Evolutionary conservation across 1,140 invertebrate species (phyloP).

Genomic region (Leguminivora glycinivorella): DNA sequence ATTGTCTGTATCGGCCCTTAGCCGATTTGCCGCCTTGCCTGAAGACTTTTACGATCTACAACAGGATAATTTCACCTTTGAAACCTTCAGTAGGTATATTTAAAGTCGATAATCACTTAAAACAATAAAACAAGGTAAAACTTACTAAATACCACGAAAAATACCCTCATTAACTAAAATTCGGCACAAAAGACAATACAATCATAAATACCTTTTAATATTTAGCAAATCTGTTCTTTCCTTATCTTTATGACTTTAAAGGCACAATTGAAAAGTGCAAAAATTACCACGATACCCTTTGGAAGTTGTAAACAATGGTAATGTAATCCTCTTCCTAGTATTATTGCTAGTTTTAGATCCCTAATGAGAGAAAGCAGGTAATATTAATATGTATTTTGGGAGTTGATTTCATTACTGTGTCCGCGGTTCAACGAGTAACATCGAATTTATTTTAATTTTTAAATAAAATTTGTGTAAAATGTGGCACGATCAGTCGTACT

Average conservation of each 20-base stretch:
- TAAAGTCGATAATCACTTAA: not conserved
- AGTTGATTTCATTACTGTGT: not conserved
- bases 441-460: not conserved
- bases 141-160: not conserved
- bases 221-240: not conserved
- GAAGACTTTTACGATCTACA: too few species aligned
- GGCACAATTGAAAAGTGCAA: not conserved
- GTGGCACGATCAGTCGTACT: conserved; percentile 31
- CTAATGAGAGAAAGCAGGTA: not conserved
- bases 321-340: not conserved
- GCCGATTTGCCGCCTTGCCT: too few species aligned
- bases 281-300: not conserved
- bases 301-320: not conserved
- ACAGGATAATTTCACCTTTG: too few species aligned
- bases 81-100: not conserved
- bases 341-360: not conserved
- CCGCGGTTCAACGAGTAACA: not conserved
- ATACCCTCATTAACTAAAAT: not conserved
- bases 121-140: too few species aligned
- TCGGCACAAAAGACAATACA: not conserved
- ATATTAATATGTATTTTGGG: not conserved
- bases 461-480: conserved; percentile 23
- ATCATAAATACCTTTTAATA: not conserved
- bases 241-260: not conserved
- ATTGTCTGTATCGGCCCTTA: too few species aligned